Base-by-base conservation (phyloP, 1,140 invertebrate species). In the Drosophila tani region DNA sequence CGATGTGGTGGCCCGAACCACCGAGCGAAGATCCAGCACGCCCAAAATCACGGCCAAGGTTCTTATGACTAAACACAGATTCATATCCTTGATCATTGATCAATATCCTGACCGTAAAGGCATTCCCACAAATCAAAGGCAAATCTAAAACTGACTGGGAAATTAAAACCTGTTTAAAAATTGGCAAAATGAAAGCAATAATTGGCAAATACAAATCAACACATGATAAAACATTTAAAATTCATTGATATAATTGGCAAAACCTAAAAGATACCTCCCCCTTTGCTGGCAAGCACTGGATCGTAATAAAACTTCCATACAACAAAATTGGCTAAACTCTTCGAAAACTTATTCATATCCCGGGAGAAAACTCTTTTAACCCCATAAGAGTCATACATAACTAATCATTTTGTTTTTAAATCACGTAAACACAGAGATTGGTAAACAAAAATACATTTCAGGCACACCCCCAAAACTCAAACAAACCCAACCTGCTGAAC, bases 41-140 rank as follows among this genome's bases (percentile, higher is more conserved):
- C 68, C 84, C 7, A 83, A 85, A 56, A 47, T 85, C 32, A 73
- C 65, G 58, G 86, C 85, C 60, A 90, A 90, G 85, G 85, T 90
- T 79, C 75, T 90, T 90, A 81, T 86, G 49, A 79, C 45, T 17
- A 62, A 27, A 21, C 40, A 15, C 35, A 29, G 24, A 47, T 14
- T 12, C 29, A 32, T 3, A 35, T 12, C 19, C 47, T 24, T 24
- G 29, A 59, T 17, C 53, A 21, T 24, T 21, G 29, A 38, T 56
- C 8, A 15, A 56, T 56, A 21, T 57, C 14, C 53, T 24, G 17
- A 55, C 14, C 4, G 2, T 38, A 38, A 35, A 53, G 17, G 50
- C 9, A 17, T n/a, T 12, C n/a, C n/a, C 27, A 32, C 5, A 51
- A 51, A 32, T 35, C 2, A 5, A 24, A 24, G 24, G 24, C 24